A percentile compares a stretch with the other conserved stretches of the same genome.
Evolutionary conservation across 1,140 invertebrate species (phyloP).

Genomic region (Drosophila micromelanica): DNA sequence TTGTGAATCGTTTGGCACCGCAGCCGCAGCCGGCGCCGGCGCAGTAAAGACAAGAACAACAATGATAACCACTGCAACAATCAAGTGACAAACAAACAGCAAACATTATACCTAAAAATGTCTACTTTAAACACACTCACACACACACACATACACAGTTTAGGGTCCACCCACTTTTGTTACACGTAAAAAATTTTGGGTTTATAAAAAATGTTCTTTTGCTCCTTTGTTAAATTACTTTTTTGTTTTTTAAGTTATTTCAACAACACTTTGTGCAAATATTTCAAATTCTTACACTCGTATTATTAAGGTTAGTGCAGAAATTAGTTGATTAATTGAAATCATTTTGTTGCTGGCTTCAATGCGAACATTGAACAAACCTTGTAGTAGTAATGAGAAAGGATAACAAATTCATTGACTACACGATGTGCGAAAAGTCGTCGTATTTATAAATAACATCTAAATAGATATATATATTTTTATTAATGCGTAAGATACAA

Average conservation of each 20-base stretch:
- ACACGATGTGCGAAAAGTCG: no score
- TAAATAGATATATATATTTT: conserved; percentile 41
- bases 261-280: neutral
- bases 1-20: conserved; percentile 89
- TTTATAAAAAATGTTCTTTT: neutral
- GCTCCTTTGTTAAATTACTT: neutral
- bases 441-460: conserved; percentile 2
- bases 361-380: conserved; percentile 29
- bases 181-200: neutral
- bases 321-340: conserved; percentile 34
- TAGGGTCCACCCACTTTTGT: conserved; percentile 16
- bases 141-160: conserved; percentile 14
- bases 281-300: conserved; percentile 14
- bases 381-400: conserved; percentile 1
- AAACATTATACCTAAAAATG: conserved; percentile 40
- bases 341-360: conserved; percentile 30
- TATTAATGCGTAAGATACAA: conserved; percentile 61
- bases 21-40: conserved; percentile 77
- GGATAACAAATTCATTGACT: conserved; percentile 1
- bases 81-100: conserved; percentile 16
- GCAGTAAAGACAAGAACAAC: conserved; percentile 44
- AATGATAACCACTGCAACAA: conserved; percentile 30
- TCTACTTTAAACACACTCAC: conserved; percentile 29
- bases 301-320: conserved; percentile 61
- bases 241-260: neutral